phyloP scores from a whole-genome alignment of 2,113 vertebrate genomes.

The Chionodraco myersi region DNA sequence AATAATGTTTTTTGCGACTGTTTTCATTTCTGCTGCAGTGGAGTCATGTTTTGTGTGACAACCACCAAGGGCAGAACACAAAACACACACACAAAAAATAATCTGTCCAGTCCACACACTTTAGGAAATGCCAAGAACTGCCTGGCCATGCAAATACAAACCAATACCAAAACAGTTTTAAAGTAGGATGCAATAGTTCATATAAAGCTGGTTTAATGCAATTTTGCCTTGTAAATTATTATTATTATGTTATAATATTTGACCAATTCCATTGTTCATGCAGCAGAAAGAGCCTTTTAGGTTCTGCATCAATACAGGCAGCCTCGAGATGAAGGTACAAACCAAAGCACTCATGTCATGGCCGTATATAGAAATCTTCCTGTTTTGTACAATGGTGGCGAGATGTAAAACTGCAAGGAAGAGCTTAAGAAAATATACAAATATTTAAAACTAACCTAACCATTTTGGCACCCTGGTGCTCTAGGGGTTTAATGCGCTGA shows the following conservation, averaged over 20 bases:
- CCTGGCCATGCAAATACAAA: slow-evolving; percentile 73
- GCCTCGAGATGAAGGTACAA: not conserved
- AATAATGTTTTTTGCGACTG: not conserved
- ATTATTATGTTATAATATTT: too few relatives aligned
- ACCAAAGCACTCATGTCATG: not conserved
- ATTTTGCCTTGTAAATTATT: too few relatives aligned
- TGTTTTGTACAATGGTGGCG: not conserved
- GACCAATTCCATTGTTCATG: not conserved
- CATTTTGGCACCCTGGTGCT: not conserved
- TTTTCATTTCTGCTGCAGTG: slow-evolving; percentile 14
- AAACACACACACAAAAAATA: not conserved
- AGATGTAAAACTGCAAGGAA: not conserved
- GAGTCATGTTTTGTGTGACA: slow-evolving; percentile 31
- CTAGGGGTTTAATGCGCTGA: not conserved
- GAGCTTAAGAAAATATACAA: not conserved
- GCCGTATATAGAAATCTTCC: not conserved
- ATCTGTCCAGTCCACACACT: slow-evolving; percentile 31
- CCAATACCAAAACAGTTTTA: slow-evolving; percentile 46
- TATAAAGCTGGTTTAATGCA: too few relatives aligned
- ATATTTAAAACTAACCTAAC: not conserved
- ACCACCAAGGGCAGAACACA: slow-evolving; percentile 1
- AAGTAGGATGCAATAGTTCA: slow-evolving; percentile 22
- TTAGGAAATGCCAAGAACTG: slow-evolving; percentile 72
- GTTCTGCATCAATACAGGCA: not conserved
- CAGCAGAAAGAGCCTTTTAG: not conserved